Evolutionary conservation across 2,797 vertebrate genomes (phyloP).

Genomic region (Poeciliopsis presidionis): DNA sequence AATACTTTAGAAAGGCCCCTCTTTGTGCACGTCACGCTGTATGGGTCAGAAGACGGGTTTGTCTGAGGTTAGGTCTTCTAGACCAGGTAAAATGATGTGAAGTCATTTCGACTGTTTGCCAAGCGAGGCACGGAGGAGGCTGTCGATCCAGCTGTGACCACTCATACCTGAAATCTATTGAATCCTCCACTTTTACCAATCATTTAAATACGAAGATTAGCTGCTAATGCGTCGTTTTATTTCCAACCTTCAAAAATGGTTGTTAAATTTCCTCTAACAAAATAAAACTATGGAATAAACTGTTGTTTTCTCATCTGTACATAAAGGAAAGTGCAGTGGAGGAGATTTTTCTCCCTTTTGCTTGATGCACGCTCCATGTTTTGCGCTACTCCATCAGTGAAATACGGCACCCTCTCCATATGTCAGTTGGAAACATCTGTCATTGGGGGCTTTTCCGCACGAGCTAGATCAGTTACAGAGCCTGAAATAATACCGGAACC

Average conservation of each 20-base stretch:
- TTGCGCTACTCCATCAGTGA: conserved; percentile 21
- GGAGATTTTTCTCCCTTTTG: not conserved
- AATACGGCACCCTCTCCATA: conserved; percentile 26
- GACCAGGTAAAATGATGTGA: conserved; percentile 33
- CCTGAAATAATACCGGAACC: conserved; percentile 37
- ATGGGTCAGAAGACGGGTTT: conserved; percentile 21
- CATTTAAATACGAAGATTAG: not conserved
- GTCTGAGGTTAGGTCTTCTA: conserved; percentile 2
- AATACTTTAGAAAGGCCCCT: not conserved
- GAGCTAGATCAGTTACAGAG: conserved; percentile 4
- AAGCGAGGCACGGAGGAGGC: not conserved
- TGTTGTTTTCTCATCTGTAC: not conserved
- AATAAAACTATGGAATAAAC: not conserved
- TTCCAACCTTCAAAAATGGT: not conserved
- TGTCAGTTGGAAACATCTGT: conserved; percentile 52
- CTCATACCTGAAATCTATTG: conserved; percentile 13
- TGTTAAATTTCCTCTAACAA: not conserved
- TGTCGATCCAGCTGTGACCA: conserved; percentile 8
- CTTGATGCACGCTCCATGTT: not conserved
- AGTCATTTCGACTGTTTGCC: conserved; percentile 28
- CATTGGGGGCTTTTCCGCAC: conserved; percentile 16
- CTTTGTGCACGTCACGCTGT: conserved; percentile 7
- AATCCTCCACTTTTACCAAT: not conserved
- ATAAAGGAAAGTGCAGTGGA: conserved; percentile 12
- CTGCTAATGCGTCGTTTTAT: not conserved